A percentile compares a stretch with the other conserved stretches of the same genome.
Evolutionary conservation across 2,888 invertebrate species (phyloP).

Genomic region (Patella caerulea): DNA sequence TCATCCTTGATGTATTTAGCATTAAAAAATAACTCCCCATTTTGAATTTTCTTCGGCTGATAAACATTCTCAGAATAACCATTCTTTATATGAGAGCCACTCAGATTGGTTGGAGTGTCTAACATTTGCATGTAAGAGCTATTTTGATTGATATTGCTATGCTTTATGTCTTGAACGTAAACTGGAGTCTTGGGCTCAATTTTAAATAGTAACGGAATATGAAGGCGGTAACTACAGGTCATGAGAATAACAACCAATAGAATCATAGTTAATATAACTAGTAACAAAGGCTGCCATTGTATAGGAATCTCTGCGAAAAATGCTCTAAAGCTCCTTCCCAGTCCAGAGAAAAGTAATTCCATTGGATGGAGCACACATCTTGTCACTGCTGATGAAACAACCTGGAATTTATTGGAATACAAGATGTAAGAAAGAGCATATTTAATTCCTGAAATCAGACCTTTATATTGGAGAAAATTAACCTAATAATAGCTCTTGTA

Average conservation of each 20-base stretch:
- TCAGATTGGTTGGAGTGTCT: no score
- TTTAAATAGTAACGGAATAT: slow-evolving; percentile 50
- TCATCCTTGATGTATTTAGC: no score
- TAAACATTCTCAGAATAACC: no score
- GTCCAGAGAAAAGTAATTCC: slow-evolving; percentile 47
- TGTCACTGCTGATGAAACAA: slow-evolving; percentile 55
- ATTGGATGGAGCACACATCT: slow-evolving; percentile 56
- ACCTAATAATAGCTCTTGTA: no score
- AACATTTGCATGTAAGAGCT: neutral
- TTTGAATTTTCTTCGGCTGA: no score
- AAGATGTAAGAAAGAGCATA: no score
- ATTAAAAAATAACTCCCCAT: no score
- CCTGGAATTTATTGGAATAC: slow-evolving; percentile 46
- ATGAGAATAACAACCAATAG: slow-evolving; percentile 46
- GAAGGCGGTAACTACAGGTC: slow-evolving; percentile 54
- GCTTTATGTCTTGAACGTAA: neutral
- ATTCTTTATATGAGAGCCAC: no score
- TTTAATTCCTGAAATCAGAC: no score
- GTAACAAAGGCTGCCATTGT: slow-evolving; percentile 62
- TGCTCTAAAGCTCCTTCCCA: slow-evolving; percentile 51
- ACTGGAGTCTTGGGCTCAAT: slow-evolving; percentile 57
- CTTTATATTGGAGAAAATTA: no score
- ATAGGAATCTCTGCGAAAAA: slow-evolving; percentile 62
- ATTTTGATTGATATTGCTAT: neutral
- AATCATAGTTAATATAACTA: slow-evolving; percentile 39